Conservation (phyloP, 2,797 vertebrate species). For the Periparus ater region DNA sequence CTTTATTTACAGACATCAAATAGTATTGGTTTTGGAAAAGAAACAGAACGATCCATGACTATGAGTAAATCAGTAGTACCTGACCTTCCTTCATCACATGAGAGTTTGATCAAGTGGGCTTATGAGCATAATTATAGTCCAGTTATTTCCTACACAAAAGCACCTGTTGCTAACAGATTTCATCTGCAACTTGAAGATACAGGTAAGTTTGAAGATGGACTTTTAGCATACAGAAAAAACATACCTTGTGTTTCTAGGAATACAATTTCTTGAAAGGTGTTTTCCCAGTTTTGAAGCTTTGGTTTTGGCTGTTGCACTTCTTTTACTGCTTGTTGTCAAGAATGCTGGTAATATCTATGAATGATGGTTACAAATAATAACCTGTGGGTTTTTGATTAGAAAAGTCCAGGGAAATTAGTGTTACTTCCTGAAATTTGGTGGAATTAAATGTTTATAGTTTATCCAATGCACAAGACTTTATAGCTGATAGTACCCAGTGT, state of each 20-base stretch:
- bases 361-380: neutral
- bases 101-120: constrained; percentile 90
- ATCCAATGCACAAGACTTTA: neutral
- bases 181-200: constrained; percentile 84
- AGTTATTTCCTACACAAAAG: constrained; percentile 90
- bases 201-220: constrained; percentile 73
- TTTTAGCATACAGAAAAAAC: neutral
- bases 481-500: neutral
- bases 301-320: neutral
- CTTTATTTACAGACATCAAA: constrained; percentile 85
- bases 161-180: constrained; percentile 89
- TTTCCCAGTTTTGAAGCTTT: neutral
- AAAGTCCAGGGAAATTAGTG: neutral
- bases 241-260: neutral
- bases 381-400: neutral
- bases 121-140: constrained; percentile 79
- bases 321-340: neutral
- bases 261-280: neutral
- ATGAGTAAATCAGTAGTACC: constrained; percentile 73
- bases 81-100: constrained; percentile 81
- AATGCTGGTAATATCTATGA: neutral
- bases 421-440: neutral
- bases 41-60: constrained; percentile 80
- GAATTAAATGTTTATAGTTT: neutral
- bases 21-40: constrained; percentile 83